Percentiles rank a stretch among this genome's conserved stretches.
These are phyloP conservation scores for Mirza zaza DNA, from an alignment of 2,113 vertebrate species.

Conservation along the genomic window DNA sequence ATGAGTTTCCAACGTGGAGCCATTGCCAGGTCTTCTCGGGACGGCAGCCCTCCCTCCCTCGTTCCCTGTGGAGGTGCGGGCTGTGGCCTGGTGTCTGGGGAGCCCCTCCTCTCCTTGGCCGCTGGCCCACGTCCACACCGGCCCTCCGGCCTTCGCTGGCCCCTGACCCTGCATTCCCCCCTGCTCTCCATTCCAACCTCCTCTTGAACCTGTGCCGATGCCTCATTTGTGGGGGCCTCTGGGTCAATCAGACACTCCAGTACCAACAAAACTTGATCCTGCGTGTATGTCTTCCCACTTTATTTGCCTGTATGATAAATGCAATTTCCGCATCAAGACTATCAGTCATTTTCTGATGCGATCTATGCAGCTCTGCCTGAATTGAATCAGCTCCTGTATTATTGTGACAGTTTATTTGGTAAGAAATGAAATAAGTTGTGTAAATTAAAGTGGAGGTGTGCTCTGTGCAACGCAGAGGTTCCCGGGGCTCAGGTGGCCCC, in stretches of 20 bases:
- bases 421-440: conserved; percentile 62
- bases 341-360: conserved; percentile 67
- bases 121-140: not conserved
- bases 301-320: conserved; percentile 63
- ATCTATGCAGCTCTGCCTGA: conserved; percentile 40
- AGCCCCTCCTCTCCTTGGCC: not conserved
- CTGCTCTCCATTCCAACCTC: conserved; percentile 1
- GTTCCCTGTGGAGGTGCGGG: not conserved
- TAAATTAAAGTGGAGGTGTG: conserved; percentile 51
- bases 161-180: not conserved
- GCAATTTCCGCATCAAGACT: conserved; percentile 46
- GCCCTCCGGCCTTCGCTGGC: not conserved
- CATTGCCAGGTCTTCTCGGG: not conserved
- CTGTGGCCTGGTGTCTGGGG: not conserved
- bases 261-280: conserved; percentile 18
- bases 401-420: conserved; percentile 61
- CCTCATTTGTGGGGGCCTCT: not conserved
- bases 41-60: not conserved
- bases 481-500: not conserved
- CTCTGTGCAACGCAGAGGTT: not conserved
- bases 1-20: conserved; percentile 23
- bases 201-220: not conserved
- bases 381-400: conserved; percentile 53
- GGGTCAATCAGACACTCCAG: not conserved
- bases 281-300: conserved; percentile 41